phyloP scores from a whole-genome alignment of 2,797 vertebrate species.

The Manis javanica region DNA sequence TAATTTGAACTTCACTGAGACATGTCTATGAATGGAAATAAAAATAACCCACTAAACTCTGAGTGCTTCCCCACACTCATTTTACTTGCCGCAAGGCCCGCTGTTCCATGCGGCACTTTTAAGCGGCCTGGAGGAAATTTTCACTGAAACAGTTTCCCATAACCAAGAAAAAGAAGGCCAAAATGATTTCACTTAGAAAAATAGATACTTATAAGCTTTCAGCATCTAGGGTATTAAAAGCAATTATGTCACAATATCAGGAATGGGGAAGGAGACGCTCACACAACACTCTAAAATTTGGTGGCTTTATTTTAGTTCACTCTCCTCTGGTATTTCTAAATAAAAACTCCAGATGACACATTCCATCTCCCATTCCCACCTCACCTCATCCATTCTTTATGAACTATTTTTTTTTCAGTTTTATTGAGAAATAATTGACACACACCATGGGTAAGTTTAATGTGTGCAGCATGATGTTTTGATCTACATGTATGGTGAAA shows the following conservation, averaged over 20 bases:
- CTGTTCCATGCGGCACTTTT: slow-evolving; percentile 45
- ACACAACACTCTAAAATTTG: neutral
- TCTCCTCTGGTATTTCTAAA: neutral
- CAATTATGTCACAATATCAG: neutral
- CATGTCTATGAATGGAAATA: slow-evolving; percentile 80
- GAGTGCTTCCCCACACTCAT: slow-evolving; percentile 76
- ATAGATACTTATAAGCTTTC: slow-evolving; percentile 1
- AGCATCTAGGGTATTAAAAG: neutral
- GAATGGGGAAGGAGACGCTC: neutral
- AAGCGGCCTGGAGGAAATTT: slow-evolving; percentile 64
- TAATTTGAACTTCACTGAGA: slow-evolving; percentile 86
- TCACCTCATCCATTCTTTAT: neutral
- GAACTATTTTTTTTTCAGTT: neutral
- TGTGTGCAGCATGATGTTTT: neutral
- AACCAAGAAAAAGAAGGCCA: slow-evolving; percentile 44
- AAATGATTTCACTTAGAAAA: slow-evolving; percentile 37
- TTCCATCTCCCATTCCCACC: neutral
- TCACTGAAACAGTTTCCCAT: slow-evolving; percentile 62
- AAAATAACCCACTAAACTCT: slow-evolving; percentile 80
- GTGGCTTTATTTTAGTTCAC: neutral
- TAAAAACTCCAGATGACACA: neutral
- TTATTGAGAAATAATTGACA: neutral
- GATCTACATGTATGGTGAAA: neutral
- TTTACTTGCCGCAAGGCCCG: slow-evolving; percentile 61
- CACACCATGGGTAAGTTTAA: neutral